A percentile compares a stretch with the other conserved stretches of the same genome.
Evolutionary conservation across 2,113 vertebrate species (phyloP).

Genomic region (Murina feae): DNA sequence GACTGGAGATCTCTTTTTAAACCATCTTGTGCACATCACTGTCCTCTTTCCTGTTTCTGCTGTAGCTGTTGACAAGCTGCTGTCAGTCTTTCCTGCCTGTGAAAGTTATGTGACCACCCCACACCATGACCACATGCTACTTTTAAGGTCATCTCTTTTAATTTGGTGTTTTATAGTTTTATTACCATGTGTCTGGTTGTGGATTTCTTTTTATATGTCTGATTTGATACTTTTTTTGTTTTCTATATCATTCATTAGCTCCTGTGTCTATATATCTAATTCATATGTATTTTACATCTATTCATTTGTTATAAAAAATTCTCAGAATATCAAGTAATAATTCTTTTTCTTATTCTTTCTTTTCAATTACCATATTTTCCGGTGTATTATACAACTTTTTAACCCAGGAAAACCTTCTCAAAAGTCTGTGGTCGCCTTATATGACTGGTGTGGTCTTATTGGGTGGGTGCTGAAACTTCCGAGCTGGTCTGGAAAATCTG

Average conservation of each 20-base stretch:
- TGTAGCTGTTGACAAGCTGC: not conserved
- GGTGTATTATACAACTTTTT: no score
- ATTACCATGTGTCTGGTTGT: not conserved
- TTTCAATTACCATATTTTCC: no score
- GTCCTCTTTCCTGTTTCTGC: not conserved
- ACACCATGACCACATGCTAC: not conserved
- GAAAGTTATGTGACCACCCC: not conserved
- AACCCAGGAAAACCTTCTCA: no score
- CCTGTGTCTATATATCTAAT: not conserved
- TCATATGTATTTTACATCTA: not conserved
- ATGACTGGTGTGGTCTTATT: no score
- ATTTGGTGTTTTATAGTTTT: not conserved
- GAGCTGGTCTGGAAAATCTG: no score
- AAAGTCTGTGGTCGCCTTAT: no score
- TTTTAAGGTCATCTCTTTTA: not conserved
- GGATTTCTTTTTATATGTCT: not conserved
- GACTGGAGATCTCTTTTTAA: not conserved
- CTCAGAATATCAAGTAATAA: not conserved
- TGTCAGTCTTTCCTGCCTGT: not conserved
- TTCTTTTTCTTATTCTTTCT: not conserved
- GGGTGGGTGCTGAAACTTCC: no score
- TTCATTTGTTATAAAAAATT: not conserved
- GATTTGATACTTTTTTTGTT: not conserved
- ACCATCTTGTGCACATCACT: fast-evolving
- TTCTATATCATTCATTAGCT: not conserved